Base-by-base conservation (phyloP, 2,113 vertebrate genomes). In the Petromus typicus region DNA sequence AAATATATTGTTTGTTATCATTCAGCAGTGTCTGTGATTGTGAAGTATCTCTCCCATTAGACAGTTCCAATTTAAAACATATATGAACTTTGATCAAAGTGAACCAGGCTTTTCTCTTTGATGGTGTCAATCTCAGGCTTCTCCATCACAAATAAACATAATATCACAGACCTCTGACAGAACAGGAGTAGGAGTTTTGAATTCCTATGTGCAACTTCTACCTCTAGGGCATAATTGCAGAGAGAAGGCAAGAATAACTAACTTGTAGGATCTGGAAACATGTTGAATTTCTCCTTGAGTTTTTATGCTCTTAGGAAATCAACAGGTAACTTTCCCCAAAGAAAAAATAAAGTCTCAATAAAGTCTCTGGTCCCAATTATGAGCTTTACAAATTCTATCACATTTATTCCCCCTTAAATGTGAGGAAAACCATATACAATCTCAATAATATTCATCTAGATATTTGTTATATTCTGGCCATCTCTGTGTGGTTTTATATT, bases 161-260 rank as follows among this genome's bases (percentile, higher is more conserved):
- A 34, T 87, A 45, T 63, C 40, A 73, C 16, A 2, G 37, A 27
- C 61, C 45, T 95, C 85, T 92, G 91, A 94, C 75, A 79, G 95
- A 86, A 89, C 59, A 56, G 25, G 23, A 51, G 43, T 56, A 61
- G 78, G 56, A 79, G 45, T 83, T 95, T 84, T 96, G 73, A 87
- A 88, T 82, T 90, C 88, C 86, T 88, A 90, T 95, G 78, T 83
- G 84, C 73, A 79, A 22, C 90, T 89, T 88, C 57, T n/a, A 90
- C 66, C 92, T 69, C 64, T 71, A 45, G 59, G 56, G 73, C 54
- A 92, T 91, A 78, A 89, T 69, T 88, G 25, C 54, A 59, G 71
- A 83, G 45, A 95, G 94, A 93, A 86, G 87, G 87, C 32, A 91
- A 7, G 23, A n/a, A 8, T 56, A 57, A 80, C 54, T 80, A 71